Evolutionary conservation across 1,140 invertebrate genomes (phyloP).

Genomic region (Drosophila nebulosa): DNA sequence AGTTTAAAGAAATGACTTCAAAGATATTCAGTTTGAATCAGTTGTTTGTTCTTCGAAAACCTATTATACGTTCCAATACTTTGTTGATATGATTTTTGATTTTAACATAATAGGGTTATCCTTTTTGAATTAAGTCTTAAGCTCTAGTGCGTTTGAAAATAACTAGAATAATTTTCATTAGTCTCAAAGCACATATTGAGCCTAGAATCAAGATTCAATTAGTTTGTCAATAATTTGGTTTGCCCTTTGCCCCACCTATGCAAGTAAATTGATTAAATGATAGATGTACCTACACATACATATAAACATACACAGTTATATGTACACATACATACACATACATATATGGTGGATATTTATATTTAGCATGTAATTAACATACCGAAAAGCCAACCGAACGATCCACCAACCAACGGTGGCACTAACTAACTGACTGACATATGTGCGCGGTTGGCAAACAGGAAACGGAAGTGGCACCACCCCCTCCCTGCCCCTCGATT

Average conservation of each 20-base stretch:
- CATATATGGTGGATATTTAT: constrained; percentile 10
- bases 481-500: background rate
- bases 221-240: constrained; percentile 44
- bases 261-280: constrained; percentile 66
- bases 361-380: constrained; percentile 39
- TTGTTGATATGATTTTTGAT: too few relatives aligned
- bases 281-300: constrained; percentile 23
- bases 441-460: constrained; percentile 31
- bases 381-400: constrained; percentile 1
- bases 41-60: too few relatives aligned
- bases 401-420: background rate
- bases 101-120: too few relatives aligned
- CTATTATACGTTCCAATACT: too few relatives aligned
- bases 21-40: too few relatives aligned
- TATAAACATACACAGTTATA: constrained; percentile 1
- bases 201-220: constrained; percentile 29
- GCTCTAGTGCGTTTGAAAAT: background rate
- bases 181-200: background rate
- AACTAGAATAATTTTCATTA: background rate
- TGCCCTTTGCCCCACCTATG: constrained; percentile 15
- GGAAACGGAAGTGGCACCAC: constrained; percentile 8
- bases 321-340: constrained; percentile 4
- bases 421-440: constrained; percentile 17
- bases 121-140: background rate
- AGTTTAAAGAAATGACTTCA: too few relatives aligned